Evolutionary conservation across 2,888 invertebrate genomes (phyloP).

Genomic region (Linnaemya vulpina): DNA sequence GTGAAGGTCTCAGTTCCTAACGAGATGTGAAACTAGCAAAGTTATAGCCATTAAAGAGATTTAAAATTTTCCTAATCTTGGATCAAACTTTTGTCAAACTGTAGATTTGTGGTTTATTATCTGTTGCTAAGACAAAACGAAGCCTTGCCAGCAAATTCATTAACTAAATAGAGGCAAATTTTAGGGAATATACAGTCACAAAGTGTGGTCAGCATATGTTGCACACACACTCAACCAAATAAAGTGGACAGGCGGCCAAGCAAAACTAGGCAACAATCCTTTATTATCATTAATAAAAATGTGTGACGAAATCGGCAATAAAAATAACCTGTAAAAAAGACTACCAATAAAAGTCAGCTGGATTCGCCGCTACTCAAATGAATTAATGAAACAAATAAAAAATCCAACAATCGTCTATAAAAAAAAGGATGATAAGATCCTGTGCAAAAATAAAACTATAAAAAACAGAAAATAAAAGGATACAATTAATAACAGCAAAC

Average conservation of each 20-base stretch:
- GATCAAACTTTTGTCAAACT: slow-evolving; percentile 32
- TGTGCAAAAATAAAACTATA: slow-evolving; percentile 8
- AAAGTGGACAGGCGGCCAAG: too few species aligned
- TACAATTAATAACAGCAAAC: slow-evolving; percentile 49
- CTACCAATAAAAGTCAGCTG: too few species aligned
- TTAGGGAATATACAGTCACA: slow-evolving; percentile 16
- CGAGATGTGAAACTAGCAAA: background rate
- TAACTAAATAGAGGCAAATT: slow-evolving; percentile 31
- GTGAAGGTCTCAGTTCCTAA: background rate
- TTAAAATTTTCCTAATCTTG: slow-evolving; percentile 18
- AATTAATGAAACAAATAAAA: slow-evolving; percentile 33
- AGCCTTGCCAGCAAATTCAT: slow-evolving; percentile 11
- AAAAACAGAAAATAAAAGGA: background rate
- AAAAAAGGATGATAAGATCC: background rate
- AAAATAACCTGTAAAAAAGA: too few species aligned
- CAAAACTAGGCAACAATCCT: too few species aligned
- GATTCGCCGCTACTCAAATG: background rate
- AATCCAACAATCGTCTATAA: slow-evolving; percentile 9
- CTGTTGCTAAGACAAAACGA: background rate
- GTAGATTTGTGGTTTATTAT: slow-evolving; percentile 51
- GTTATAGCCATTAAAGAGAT: background rate
- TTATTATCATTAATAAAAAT: too few species aligned
- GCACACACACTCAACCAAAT: background rate
- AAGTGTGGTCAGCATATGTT: slow-evolving; percentile 34
- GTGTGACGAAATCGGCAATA: too few species aligned